These are phyloP conservation scores for Netelia virgata DNA, from an alignment of 2,888 invertebrate species.

Conservation along the genomic window DNA sequence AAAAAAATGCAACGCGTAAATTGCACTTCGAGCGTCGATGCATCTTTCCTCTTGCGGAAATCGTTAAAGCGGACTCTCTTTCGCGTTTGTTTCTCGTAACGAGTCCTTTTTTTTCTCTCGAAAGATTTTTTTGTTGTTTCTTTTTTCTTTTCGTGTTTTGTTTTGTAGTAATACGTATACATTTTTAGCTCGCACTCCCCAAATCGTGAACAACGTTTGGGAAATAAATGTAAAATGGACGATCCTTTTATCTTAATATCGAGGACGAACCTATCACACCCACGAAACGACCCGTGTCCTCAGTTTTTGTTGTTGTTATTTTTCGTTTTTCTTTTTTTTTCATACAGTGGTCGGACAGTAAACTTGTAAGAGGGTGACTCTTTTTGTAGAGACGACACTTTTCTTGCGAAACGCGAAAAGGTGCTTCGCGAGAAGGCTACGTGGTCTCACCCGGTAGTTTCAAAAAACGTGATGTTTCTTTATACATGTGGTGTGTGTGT, in stretches of 20 bases:
- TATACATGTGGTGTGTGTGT: no score
- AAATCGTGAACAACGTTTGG: neutral
- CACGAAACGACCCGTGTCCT: conserved; percentile 37
- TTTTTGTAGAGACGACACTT: conserved; percentile 46
- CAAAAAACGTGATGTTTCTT: conserved; percentile 15
- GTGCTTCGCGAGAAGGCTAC: conserved; percentile 53
- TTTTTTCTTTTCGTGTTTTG: neutral
- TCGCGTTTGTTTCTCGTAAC: neutral
- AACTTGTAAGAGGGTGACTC: conserved; percentile 58
- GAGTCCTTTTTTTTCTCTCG: neutral
- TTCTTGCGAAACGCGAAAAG: conserved; percentile 54
- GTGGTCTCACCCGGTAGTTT: conserved; percentile 31
- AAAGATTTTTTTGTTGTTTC: neutral
- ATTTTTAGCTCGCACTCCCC: neutral
- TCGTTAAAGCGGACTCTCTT: conserved; percentile 11
- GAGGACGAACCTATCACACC: conserved; percentile 18
- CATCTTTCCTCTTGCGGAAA: conserved; percentile 23
- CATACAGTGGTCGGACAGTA: conserved; percentile 43
- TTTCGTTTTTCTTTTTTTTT: neutral
- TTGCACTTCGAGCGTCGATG: conserved; percentile 35
- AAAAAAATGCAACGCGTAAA: conserved; percentile 2
- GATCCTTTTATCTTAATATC: conserved; percentile 46
- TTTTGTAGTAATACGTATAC: neutral
- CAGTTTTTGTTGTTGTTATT: conserved; percentile 23
- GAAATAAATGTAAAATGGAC: neutral